These are phyloP conservation scores for Merops nubicus DNA, from an alignment of 2,113 vertebrate species.

Conservation along the genomic window DNA sequence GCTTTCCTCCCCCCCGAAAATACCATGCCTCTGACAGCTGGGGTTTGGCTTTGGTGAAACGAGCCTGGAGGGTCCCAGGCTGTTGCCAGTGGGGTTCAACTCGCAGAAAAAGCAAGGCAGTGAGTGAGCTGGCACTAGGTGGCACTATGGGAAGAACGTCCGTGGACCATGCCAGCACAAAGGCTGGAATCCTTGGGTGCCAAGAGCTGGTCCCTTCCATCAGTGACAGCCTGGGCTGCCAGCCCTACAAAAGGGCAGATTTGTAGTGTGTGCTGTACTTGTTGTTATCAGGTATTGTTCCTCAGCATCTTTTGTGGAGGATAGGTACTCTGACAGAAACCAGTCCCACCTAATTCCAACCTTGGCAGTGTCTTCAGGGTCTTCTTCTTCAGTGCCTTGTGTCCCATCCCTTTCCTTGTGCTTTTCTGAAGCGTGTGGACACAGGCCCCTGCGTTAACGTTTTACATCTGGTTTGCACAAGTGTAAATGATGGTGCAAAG, in stretches of 20 bases:
- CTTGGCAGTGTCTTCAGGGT: background rate
- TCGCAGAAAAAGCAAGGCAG: accelerated
- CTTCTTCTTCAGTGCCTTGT: accelerated
- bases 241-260: background rate
- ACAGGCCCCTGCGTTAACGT: background rate
- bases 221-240: accelerated
- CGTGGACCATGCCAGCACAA: background rate
- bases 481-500: background rate
- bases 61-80: background rate
- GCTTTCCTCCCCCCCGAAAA: background rate
- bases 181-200: background rate
- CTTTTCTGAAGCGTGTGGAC: background rate
- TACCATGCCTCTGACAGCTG: background rate
- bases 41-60: background rate
- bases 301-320: background rate
- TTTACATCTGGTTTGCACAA: background rate
- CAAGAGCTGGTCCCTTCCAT: background rate
- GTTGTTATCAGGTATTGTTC: background rate
- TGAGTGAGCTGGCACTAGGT: background rate
- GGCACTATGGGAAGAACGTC: background rate
- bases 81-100: background rate
- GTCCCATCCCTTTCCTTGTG: background rate
- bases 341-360: background rate
- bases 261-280: background rate
- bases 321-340: background rate